Evolutionary conservation across 2,113 vertebrate species (phyloP), one percentile per base, ranked within the genome.

Genomic region (Piliocolobus tephrosceles): DNA sequence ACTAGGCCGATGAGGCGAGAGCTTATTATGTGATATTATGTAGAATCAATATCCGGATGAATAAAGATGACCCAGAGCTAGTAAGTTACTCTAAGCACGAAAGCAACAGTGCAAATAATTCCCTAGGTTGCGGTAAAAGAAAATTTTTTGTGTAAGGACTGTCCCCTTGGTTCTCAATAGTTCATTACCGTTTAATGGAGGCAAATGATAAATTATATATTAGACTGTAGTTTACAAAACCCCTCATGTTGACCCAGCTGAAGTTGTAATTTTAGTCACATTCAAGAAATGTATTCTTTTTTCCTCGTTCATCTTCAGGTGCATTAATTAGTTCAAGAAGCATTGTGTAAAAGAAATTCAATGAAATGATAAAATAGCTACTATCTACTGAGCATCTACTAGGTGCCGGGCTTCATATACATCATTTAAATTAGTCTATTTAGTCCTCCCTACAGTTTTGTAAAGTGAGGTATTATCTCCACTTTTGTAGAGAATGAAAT

Each of bases 221-320:
- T 38, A 81, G 45, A 32, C 43, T 30, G 40, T 23, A 79, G 25
- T 61, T 91, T 78, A 88, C 70, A 89, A 90, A 95, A 50, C 47
- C 8, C 43, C 43, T 91, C n/a, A 35, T 25, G 5, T 66, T 84
- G 75, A 93, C 12, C 17, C 27, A 93, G 57, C 35, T 84, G 52
- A 95, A 92, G 25, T 38, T 94, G 32, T 90, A 35, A 80, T 93
- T 91, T 96, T 73, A 84, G 38, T 96, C 58, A 92, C 68, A 88
- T 58, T 96, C 35, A 72, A 90, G 82, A 95, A 95, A 70, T 30
- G 58, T 75, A 90, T 80, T 43, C 14, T 78, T 35, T 96, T 66
- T 73, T 23, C 57, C 52, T 92, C 18, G 13, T 47, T 95, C 18
- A 78, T 66, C 38, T 90, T 87, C n/a, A 11, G n/a, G 38, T 66